Evolutionary conservation across 1,140 invertebrate genomes (phyloP).

Genomic region (Drosophila rhopaloa): DNA sequence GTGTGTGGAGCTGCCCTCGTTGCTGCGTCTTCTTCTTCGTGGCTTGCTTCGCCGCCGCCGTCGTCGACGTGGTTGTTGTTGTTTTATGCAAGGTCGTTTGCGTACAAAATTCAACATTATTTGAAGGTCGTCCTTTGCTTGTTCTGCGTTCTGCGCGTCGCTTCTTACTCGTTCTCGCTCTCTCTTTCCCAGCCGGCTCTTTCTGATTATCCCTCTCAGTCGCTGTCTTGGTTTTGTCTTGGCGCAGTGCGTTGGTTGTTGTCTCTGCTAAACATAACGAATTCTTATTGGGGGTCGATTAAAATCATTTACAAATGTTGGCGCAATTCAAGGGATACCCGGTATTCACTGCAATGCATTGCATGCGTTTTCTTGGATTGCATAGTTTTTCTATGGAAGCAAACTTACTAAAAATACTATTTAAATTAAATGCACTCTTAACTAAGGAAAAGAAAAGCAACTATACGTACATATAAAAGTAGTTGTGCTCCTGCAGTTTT

Average conservation of each 20-base stretch:
- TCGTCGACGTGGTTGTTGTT: constrained; percentile 55
- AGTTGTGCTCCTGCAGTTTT: not conserved
- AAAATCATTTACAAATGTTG: constrained; percentile 6
- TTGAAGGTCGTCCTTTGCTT: constrained; percentile 84
- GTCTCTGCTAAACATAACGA: constrained; percentile 45
- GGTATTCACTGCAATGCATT: not conserved
- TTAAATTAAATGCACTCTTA: too few relatives aligned
- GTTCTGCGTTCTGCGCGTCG: constrained; percentile 54
- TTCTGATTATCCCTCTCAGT: constrained; percentile 17
- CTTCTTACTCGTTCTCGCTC: constrained; percentile 30
- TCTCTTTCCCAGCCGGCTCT: constrained; percentile 14
- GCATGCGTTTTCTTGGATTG: too few relatives aligned
- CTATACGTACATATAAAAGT: too few relatives aligned
- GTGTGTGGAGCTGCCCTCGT: constrained; percentile 56
- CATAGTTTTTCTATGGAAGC: too few relatives aligned
- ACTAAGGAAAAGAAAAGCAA: too few relatives aligned
- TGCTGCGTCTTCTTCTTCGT: constrained; percentile 66
- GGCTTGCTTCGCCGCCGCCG: constrained; percentile 50
- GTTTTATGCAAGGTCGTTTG: constrained; percentile 84
- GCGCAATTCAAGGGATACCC: not conserved
- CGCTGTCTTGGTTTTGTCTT: constrained; percentile 24
- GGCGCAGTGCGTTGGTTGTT: constrained; percentile 55
- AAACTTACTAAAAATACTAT: too few relatives aligned
- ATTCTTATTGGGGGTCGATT: constrained; percentile 6
- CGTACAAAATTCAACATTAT: constrained; percentile 85